These are phyloP conservation scores for Leptobrachium ailaonicum DNA, from an alignment of 2,113 vertebrate species.

Conservation along the genomic window DNA sequence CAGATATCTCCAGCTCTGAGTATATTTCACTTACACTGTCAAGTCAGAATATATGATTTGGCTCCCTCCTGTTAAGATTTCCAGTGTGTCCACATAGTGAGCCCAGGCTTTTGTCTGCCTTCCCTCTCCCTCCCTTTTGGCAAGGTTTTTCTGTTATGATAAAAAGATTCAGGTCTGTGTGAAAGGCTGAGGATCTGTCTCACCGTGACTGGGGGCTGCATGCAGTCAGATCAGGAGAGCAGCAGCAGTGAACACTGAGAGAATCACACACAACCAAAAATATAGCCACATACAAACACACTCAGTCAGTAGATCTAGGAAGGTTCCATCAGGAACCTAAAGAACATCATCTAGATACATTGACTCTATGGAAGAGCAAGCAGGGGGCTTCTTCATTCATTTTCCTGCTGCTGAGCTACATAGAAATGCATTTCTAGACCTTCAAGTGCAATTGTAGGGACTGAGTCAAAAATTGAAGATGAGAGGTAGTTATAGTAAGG, in stretches of 20 bases:
- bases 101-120: too few relatives aligned
- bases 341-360: not conserved
- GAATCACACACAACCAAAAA: too few relatives aligned
- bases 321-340: not conserved
- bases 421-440: not conserved
- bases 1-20: slow-evolving; percentile 13
- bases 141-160: not conserved
- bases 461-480: not conserved
- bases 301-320: not conserved
- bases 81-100: not conserved
- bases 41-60: not conserved
- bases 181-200: not conserved
- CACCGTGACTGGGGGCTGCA: not conserved
- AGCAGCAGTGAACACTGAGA: slow-evolving; percentile 12
- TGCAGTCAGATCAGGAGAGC: not conserved
- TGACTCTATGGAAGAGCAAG: not conserved
- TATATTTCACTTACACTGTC: slow-evolving; percentile 20
- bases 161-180: not conserved
- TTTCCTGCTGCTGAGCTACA: not conserved
- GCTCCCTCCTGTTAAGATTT: not conserved
- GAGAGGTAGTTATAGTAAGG: not conserved
- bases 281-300: not conserved
- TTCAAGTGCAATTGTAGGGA: not conserved
- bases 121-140: not conserved
- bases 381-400: not conserved